Evolutionary conservation across 2,888 invertebrate species (phyloP).

Genomic region (Limnephilus auricula): DNA sequence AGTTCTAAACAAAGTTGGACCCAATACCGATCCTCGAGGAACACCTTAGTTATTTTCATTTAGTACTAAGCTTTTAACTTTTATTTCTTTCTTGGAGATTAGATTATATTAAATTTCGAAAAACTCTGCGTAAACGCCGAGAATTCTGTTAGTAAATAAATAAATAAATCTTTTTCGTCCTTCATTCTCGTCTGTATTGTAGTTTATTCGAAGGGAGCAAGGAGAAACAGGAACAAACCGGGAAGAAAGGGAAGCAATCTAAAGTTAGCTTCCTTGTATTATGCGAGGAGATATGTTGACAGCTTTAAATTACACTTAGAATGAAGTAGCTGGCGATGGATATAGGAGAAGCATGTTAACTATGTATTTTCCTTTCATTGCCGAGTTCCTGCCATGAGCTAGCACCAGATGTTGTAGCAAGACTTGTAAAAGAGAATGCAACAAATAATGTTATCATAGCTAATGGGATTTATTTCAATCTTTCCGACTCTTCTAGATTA

Average conservation of each 20-base stretch:
- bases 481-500: not conserved
- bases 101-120: no score
- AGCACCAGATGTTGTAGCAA: not conserved
- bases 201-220: not conserved
- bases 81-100: no score
- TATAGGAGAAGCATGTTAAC: conserved; percentile 2
- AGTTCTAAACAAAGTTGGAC: no score
- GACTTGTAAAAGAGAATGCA: not conserved
- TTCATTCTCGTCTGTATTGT: not conserved
- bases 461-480: not conserved
- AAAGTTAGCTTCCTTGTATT: not conserved
- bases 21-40: no score
- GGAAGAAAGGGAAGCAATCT: not conserved
- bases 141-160: no score
- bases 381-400: not conserved
- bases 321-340: not conserved
- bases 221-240: not conserved
- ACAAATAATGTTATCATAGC: not conserved
- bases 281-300: not conserved
- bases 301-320: not conserved
- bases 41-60: no score
- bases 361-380: not conserved
- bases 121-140: no score
- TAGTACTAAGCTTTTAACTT: no score
- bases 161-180: not conserved